phyloP scores from a whole-genome alignment of 1,140 invertebrate genomes.

The Pinna nobilis region DNA sequence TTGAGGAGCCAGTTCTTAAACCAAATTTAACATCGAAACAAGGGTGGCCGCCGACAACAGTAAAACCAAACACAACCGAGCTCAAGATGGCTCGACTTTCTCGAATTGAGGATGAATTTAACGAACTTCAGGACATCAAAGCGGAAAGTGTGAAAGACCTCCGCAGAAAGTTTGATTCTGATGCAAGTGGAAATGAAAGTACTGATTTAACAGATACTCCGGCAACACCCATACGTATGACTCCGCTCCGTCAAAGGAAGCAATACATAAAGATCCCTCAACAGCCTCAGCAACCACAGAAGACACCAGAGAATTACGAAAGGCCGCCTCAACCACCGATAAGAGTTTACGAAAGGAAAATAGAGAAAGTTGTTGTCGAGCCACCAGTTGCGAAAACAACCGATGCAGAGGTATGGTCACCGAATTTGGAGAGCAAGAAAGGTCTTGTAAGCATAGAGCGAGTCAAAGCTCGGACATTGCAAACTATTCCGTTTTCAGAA shows the following conservation, averaged over 20 bases:
- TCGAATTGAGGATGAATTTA: constrained; percentile 62
- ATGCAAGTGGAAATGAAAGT: constrained; percentile 50
- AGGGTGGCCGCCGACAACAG: constrained; percentile 43
- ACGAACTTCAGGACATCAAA: constrained; percentile 60
- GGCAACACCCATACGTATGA: constrained; percentile 15
- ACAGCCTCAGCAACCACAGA: constrained; percentile 7
- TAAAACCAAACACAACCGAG: not conserved
- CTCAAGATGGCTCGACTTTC: constrained; percentile 45
- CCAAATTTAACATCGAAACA: constrained; percentile 29
- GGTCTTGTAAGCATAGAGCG: constrained; percentile 68
- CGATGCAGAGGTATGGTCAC: constrained; percentile 66
- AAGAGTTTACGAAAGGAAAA: constrained; percentile 7
- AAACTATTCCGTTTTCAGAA: constrained; percentile 70
- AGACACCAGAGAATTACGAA: not conserved
- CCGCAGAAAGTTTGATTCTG: constrained; percentile 60
- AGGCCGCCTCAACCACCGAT: not conserved
- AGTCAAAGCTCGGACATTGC: constrained; percentile 66
- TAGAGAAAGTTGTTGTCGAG: not conserved
- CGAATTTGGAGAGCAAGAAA: constrained; percentile 65
- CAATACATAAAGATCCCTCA: not conserved
- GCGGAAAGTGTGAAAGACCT: constrained; percentile 58
- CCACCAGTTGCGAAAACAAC: not conserved
- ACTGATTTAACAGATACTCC: constrained; percentile 33
- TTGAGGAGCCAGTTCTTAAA: constrained; percentile 9
- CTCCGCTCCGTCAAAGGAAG: constrained; percentile 27